Conservation (phyloP, 2,797 vertebrate genomes). For the Acanthurus leucopareius region DNA sequence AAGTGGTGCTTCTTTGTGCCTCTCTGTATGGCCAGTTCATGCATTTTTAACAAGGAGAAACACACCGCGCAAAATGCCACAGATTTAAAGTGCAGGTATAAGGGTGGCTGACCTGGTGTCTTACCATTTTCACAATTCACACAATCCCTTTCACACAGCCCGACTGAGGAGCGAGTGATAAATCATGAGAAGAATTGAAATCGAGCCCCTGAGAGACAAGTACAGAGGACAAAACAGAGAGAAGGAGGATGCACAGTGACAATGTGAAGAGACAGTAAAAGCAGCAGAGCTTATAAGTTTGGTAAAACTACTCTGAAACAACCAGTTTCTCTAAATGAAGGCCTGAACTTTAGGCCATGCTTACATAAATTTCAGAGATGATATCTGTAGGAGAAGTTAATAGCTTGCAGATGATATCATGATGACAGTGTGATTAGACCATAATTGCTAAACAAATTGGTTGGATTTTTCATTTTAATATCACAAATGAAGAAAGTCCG, state of each 20-base stretch:
- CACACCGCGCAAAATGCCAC: constrained; percentile 69
- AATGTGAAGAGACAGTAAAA: background rate
- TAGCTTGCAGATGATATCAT: constrained; percentile 43
- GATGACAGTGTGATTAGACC: constrained; percentile 43
- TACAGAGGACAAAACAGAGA: constrained; percentile 7
- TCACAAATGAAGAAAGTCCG: constrained; percentile 28
- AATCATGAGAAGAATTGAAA: constrained; percentile 29
- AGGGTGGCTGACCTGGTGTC: constrained; percentile 58
- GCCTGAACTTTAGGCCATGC: constrained; percentile 22
- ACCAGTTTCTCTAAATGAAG: constrained; percentile 4
- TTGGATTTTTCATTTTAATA: constrained; percentile 19
- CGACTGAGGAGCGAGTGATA: background rate
- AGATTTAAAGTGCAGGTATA: constrained; percentile 58
- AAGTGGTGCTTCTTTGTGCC: constrained; percentile 45
- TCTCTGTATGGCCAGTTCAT: constrained; percentile 62
- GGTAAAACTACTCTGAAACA: constrained; percentile 27
- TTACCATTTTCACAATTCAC: constrained; percentile 44
- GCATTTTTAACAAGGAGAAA: constrained; percentile 72
- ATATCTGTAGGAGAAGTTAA: constrained; percentile 50
- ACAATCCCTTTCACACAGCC: constrained; percentile 31
- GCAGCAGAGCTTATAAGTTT: constrained; percentile 9
- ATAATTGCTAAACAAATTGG: constrained; percentile 40
- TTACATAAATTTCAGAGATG: constrained; percentile 43
- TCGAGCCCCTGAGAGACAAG: background rate
- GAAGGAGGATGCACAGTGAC: background rate